Base-by-base conservation (phyloP, 2,888 invertebrate species). In the Incurvaria masculella region DNA sequence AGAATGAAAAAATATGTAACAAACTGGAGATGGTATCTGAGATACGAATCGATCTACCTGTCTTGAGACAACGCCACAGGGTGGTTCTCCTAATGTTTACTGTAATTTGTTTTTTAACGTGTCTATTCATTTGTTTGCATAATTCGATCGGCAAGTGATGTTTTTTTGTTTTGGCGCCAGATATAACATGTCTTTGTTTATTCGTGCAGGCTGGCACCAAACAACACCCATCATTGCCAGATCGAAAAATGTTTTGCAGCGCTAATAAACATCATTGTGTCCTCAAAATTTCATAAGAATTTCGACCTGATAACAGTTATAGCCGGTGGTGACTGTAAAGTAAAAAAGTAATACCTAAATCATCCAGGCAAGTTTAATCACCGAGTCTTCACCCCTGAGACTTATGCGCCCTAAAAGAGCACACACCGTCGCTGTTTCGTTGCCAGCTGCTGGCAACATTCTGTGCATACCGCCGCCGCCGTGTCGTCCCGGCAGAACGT, bases 401-500 rank as follows among this genome's bases (percentile, higher is more conserved):
- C n/a, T n/a, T n/a, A n/a, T n/a, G n/a, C n/a, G n/a, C n/a, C n/a
- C n/a, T n/a, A n/a, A n/a, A n/a, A n/a, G 23, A 23, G 23, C 23
- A 23, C 5, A 23, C 23, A 4, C 23, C 5, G 23, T 6, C 23
- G 5, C 23, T n/a, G n/a, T n/a, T 6, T 23, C 23, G 5, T 23
- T 65, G 68, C 68, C 76, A 76, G 74, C 73, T 78, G 76, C 70
- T 70, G 67, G 65, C 66, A 63, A 68, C 71, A 75, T 75, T 70
- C 73, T 69, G 66, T 61, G 68, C 72, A 76, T 76, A 68, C 72
- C 72, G 59, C 62, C 64, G 69, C 64, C 67, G 6, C 21, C 16
- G 33, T 33, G 11, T 8, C 33, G 33, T 4, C 33, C 11, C 33
- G 8, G 23, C 33, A 33, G 11, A 33, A 33, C 68, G 63, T 74